A percentile compares a stretch with the other conserved stretches of the same genome.
Evolutionary conservation across 2,797 vertebrate species (phyloP).

Genomic region (Bovichtus diacanthus): DNA sequence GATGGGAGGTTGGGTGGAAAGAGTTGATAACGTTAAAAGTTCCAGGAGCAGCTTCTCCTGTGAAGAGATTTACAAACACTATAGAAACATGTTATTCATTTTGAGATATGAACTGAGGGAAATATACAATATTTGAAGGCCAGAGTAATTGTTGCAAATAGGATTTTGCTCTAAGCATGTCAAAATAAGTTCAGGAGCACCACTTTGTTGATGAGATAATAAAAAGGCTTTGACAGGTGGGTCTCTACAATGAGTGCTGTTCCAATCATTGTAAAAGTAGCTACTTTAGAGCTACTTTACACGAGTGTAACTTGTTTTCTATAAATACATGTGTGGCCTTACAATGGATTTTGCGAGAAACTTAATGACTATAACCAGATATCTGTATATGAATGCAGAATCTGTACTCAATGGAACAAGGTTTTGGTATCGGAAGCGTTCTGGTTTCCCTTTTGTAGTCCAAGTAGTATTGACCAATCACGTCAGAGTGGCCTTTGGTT

Average conservation of each 20-base stretch:
- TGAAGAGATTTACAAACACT: background rate
- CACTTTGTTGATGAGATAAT: background rate
- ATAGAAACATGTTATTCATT: background rate
- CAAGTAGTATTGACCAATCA: no score
- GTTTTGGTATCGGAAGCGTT: no score
- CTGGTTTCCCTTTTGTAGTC: no score
- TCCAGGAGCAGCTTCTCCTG: background rate
- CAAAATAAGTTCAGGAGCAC: background rate
- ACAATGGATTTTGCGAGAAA: background rate
- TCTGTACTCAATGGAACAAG: no score
- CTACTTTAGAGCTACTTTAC: background rate
- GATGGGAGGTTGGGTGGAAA: background rate
- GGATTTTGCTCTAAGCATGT: background rate
- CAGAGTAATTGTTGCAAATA: background rate
- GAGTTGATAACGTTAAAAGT: slow-evolving; percentile 20
- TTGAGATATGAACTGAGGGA: background rate
- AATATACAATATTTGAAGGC: background rate
- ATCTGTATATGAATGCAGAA: background rate
- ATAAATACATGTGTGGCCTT: background rate
- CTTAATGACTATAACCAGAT: background rate
- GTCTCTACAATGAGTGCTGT: background rate
- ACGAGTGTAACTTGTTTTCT: background rate
- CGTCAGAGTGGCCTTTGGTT: no score
- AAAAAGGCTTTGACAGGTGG: background rate
- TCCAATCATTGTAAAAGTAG: no score